Percentiles rank a stretch among this genome's conserved stretches.
These are phyloP conservation scores for Mesoclemmys tuberculata DNA, from an alignment of 2,113 vertebrate species.

Conservation along the genomic window DNA sequence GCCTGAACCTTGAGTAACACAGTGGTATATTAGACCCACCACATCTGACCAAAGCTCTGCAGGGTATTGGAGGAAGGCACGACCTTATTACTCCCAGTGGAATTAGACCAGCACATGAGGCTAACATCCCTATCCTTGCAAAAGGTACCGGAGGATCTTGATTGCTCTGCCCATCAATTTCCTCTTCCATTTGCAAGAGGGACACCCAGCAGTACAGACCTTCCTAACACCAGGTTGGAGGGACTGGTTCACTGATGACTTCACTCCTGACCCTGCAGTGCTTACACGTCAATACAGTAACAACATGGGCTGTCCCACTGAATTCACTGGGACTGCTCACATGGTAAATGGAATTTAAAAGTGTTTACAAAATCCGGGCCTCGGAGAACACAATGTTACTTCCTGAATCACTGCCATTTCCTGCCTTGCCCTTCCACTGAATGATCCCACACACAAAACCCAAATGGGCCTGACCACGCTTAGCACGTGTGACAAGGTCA, in stretches of 20 bases:
- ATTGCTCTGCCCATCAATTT: accelerated
- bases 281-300: not conserved
- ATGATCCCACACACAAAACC: not conserved
- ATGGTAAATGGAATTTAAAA: not conserved
- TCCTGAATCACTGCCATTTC: not conserved
- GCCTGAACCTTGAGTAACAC: not conserved
- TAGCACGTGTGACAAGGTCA: not conserved
- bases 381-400: not conserved
- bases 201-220: accelerated
- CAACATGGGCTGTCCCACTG: not conserved
- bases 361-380: not conserved
- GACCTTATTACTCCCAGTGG: not conserved
- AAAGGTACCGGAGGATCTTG: not conserved
- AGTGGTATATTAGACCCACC: not conserved
- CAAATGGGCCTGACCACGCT: accelerated
- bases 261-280: not conserved
- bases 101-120: not conserved
- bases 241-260: not conserved
- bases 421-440: not conserved
- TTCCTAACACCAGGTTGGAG: not conserved
- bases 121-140: not conserved
- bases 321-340: not conserved
- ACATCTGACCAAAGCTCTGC: not conserved
- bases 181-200: not conserved
- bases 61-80: not conserved